These are phyloP conservation scores for Cryptocephalus moraei DNA, from an alignment of 2,888 invertebrate genomes.

Conservation along the genomic window DNA sequence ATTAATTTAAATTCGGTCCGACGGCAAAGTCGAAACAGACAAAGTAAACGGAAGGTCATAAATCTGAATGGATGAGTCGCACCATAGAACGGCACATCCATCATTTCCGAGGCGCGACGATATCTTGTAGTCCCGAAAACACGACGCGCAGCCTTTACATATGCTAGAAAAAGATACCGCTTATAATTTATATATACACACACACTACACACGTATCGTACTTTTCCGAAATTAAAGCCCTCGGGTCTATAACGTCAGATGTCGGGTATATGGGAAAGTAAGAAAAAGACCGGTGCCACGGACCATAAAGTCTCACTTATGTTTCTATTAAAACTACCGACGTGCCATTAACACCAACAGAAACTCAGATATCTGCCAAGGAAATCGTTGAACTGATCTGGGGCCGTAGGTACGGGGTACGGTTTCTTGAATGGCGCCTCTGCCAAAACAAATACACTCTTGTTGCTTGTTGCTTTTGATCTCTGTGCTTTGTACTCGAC, in stretches of 20 bases:
- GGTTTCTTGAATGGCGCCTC: background rate
- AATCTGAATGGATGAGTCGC: slow-evolving; percentile 33
- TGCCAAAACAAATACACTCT: background rate
- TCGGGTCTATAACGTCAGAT: slow-evolving; percentile 29
- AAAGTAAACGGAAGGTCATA: slow-evolving; percentile 29
- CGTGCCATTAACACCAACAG: slow-evolving; percentile 30
- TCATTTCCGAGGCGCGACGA: slow-evolving; percentile 30
- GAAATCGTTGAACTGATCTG: slow-evolving; percentile 17
- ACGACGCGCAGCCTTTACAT: slow-evolving; percentile 9
- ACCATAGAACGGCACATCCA: slow-evolving; percentile 30
- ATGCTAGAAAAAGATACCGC: slow-evolving; percentile 5
- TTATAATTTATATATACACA: slow-evolving; percentile 1
- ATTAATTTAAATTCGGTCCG: no score
- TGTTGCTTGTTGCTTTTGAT: background rate
- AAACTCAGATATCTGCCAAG: slow-evolving; percentile 29
- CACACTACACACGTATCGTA: slow-evolving; percentile 5
- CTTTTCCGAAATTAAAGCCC: slow-evolving; percentile 20
- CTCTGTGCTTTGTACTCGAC: no score
- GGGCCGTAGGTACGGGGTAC: background rate
- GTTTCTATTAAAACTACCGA: slow-evolving; percentile 39
- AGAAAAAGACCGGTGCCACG: slow-evolving; percentile 37
- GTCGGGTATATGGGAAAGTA: slow-evolving; percentile 20
- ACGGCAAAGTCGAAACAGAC: background rate
- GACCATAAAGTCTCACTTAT: slow-evolving; percentile 41
- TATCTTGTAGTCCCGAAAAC: slow-evolving; percentile 18